A percentile compares a stretch with the other conserved stretches of the same genome.
Conservation (phyloP, 2,113 vertebrate genomes). For the Trematocara marginatum region DNA sequence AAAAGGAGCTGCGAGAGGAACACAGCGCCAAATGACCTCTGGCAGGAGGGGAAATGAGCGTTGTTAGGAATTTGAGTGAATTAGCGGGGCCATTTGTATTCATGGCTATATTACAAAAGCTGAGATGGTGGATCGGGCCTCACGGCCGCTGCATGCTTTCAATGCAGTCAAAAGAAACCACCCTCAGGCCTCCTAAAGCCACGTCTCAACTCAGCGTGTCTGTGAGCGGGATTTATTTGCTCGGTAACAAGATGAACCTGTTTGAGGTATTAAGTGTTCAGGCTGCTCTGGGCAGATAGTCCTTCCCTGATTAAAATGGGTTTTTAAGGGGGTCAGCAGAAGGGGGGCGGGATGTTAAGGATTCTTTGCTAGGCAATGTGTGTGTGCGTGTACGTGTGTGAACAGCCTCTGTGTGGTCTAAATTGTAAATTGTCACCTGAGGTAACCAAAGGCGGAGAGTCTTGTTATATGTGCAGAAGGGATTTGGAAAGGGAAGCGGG, state of each 20-base stretch:
- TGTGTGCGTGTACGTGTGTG: background rate
- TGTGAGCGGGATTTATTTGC: conserved; percentile 37
- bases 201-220: conserved; percentile 23
- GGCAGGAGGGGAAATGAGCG: conserved; percentile 40
- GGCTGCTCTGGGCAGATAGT: background rate
- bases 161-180: conserved; percentile 23
- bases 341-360: background rate
- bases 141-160: background rate
- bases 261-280: conserved; percentile 30
- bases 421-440: conserved; percentile 24
- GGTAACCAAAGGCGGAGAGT: conserved; percentile 14
- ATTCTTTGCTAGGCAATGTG: background rate
- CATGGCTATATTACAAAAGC: conserved; percentile 33
- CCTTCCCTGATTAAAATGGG: conserved; percentile 39
- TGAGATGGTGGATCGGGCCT: background rate
- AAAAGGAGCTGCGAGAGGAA: conserved; percentile 14
- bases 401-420: conserved; percentile 35
- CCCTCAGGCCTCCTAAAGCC: conserved; percentile 22
- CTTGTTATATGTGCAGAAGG: background rate
- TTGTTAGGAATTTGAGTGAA: conserved; percentile 34
- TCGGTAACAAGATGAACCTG: conserved; percentile 49
- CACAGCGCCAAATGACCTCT: conserved; percentile 28
- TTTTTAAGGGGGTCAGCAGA: background rate
- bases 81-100: conserved; percentile 50
- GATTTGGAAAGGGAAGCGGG: background rate